phyloP scores from a whole-genome alignment of 1,140 invertebrate species.

The Bombus difficillimus region DNA sequence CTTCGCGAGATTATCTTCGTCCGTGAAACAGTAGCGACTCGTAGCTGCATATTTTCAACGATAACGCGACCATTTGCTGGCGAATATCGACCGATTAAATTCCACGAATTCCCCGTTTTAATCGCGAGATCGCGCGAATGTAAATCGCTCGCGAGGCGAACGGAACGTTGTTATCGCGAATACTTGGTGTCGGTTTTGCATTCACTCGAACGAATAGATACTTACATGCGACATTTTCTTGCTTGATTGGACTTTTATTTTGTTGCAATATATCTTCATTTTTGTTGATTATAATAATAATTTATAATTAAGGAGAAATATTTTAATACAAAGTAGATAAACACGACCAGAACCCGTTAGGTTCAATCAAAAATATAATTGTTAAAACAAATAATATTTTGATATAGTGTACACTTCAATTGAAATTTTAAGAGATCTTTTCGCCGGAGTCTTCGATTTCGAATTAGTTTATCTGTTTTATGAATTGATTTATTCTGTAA shows the following conservation, averaged over 20 bases:
- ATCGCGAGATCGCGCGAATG: slow-evolving; percentile 22
- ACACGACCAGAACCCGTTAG: no score
- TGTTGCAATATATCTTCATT: background rate
- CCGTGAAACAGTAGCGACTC: slow-evolving; percentile 41
- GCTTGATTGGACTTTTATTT: background rate
- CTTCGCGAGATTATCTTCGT: slow-evolving; percentile 9
- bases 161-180: slow-evolving; percentile 4
- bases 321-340: no score
- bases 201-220: background rate
- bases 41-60: slow-evolving; percentile 20
- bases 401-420: no score
- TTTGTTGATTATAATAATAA: no score
- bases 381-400: no score
- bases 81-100: slow-evolving; percentile 41
- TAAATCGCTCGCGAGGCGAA: slow-evolving; percentile 3
- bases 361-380: no score
- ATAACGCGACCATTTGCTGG: slow-evolving; percentile 30
- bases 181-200: background rate
- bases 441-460: no score
- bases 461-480: no score
- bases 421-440: no score
- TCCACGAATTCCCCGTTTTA: slow-evolving; percentile 4
- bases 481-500: no score
- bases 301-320: no score
- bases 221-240: background rate